A percentile compares a stretch with the other conserved stretches of the same genome.
Conservation (phyloP, 2,888 invertebrate genomes). For the Crepidodera aurea region DNA sequence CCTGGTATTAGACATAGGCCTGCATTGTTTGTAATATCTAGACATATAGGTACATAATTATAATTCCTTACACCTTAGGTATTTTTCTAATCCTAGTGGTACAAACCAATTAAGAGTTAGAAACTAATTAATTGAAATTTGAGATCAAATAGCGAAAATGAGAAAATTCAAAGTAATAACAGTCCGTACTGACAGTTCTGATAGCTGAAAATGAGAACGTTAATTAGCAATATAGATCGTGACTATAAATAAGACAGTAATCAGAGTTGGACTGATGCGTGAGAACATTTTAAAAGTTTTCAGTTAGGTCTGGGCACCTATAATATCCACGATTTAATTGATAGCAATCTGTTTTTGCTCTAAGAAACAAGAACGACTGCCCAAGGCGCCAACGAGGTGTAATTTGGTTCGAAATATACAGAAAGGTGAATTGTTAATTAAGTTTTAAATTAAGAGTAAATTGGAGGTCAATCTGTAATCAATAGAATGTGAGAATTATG, state of each 20-base stretch:
- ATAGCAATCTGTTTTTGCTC: conserved; percentile 10
- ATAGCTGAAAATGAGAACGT: conserved; percentile 60
- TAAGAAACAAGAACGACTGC: conserved; percentile 2
- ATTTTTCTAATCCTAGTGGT: neutral
- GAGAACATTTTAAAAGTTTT: conserved; percentile 44
- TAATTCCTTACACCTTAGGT: too few species aligned
- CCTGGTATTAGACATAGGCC: too few species aligned
- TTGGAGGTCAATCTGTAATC: too few species aligned
- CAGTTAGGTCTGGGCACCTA: neutral
- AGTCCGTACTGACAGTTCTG: conserved; percentile 53
- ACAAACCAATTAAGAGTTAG: conserved; percentile 15
- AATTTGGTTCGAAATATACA: neutral
- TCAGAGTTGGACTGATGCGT: conserved; percentile 54
- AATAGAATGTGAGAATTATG: too few species aligned
- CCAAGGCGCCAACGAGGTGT: neutral
- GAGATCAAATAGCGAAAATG: conserved; percentile 32
- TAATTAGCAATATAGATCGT: conserved; percentile 63
- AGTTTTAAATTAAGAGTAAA: neutral
- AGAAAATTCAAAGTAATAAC: conserved; percentile 47
- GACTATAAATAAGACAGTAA: conserved; percentile 62
- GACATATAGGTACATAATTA: too few species aligned
- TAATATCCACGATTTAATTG: conserved; percentile 12
- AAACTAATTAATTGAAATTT: conserved; percentile 34
- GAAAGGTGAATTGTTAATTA: conserved; percentile 2
- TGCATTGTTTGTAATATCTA: too few species aligned